Percentiles rank a stretch among this genome's conserved stretches.
phyloP scores from a whole-genome alignment of 2,888 invertebrate genomes.

The Esperia sulphurella region DNA sequence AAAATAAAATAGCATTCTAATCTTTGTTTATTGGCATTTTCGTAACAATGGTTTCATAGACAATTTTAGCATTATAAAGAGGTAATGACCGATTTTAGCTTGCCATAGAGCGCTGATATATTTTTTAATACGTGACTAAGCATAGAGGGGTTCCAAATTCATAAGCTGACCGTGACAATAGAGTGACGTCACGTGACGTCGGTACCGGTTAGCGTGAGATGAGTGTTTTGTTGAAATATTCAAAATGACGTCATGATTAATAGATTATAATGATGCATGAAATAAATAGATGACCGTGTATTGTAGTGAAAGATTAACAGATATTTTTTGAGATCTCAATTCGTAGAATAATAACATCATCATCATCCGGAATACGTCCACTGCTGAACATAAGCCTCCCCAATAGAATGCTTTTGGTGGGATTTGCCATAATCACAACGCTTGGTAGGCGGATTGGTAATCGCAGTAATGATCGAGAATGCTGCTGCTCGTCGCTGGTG shows the following conservation, averaged over 20 bases:
- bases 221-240: slow-evolving; percentile 3
- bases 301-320: not conserved
- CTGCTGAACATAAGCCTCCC: too few species aligned
- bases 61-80: slow-evolving; percentile 38
- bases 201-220: slow-evolving; percentile 12
- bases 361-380: too few species aligned
- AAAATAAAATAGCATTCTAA: slow-evolving; percentile 32
- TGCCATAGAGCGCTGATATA: slow-evolving; percentile 15
- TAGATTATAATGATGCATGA: slow-evolving; percentile 9
- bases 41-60: slow-evolving; percentile 29
- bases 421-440: too few species aligned
- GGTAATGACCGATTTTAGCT: slow-evolving; percentile 35
- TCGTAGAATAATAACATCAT: too few species aligned
- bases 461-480: too few species aligned
- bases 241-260: slow-evolving; percentile 10
- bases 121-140: slow-evolving; percentile 46
- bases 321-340: too few species aligned
- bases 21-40: slow-evolving; percentile 60
- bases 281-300: not conserved
- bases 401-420: too few species aligned
- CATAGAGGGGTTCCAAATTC: slow-evolving; percentile 31
- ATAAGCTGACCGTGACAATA: not conserved
- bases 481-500: too few species aligned
- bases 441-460: too few species aligned
- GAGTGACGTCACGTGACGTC: slow-evolving; percentile 17